Evolutionary conservation across 2,797 vertebrate genomes (phyloP), one percentile per base, ranked within the genome.

Genomic region (Spheniscus humboldti): DNA sequence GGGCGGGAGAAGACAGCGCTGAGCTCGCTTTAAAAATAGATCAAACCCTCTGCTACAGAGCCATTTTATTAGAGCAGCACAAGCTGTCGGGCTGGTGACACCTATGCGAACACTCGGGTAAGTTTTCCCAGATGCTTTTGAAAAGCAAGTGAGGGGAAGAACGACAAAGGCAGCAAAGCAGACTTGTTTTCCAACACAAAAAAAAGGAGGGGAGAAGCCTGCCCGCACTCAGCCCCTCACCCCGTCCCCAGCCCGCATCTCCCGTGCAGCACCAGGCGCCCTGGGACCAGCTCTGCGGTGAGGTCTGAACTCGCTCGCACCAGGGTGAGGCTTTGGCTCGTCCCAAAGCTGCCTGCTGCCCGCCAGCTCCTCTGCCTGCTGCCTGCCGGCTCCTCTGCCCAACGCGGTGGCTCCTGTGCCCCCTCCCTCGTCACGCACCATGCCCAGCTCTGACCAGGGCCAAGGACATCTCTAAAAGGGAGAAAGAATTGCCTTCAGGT

Each of bases 21-120:
- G 68, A 91, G 93, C 83, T 88, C 2, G 30, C 88, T 95, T 93
- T 94, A 96, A 96, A 95, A 96, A 93, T 94, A 97, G 96, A 84
- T 96, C 94, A 93, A 94, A 95, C 90, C 76, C 93, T 95, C 57
- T 31, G 91, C 94, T 80, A 62, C 19, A 18, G 90, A 97, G 96
- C 96, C 96, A 93, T 94, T 90, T 95, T 86, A 92, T 92, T 67
- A 88, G 96, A 96, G 94, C 90, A 78, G 96, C 85, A 56, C 80
- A 74, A 80, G 92, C 92, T 78, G 94, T 11, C 24, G 47, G 95
- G 92, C 84, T 92, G 94, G 48, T 63, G 94, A 74, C 96, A 95
- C 92, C 92, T 50, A 22, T 62, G 89, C 1, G 13, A 89, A 41
- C 88, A 5, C 73, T 20, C 10, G 12, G 60, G 35, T 13, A 73